These are phyloP conservation scores for Sphecodes monilicornis DNA, from an alignment of 2,888 invertebrate species.

Conservation along the genomic window DNA sequence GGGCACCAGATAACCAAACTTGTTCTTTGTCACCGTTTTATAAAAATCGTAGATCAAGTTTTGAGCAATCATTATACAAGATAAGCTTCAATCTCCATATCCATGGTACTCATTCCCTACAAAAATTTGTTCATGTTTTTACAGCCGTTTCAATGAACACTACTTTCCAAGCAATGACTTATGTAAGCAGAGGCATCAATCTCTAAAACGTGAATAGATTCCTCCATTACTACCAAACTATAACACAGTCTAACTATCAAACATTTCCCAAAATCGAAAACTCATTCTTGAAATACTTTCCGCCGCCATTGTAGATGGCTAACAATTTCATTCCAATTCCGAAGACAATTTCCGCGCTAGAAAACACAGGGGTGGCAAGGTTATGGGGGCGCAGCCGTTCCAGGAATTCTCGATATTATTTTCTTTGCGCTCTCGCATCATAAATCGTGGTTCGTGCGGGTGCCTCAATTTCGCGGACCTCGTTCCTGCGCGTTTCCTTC, in stretches of 20 bases:
- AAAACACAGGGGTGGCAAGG: neutral
- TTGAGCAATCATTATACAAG: too few species aligned
- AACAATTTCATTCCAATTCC: constrained; percentile 20
- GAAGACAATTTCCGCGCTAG: constrained; percentile 4
- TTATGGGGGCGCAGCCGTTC: neutral
- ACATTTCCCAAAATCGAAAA: neutral
- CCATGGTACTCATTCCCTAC: too few species aligned
- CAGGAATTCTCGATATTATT: constrained; percentile 34
- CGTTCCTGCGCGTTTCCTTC: neutral
- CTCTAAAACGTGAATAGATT: too few species aligned
- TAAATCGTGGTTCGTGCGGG: constrained; percentile 32
- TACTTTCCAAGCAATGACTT: too few species aligned
- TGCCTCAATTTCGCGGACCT: constrained; percentile 13
- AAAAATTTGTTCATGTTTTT: too few species aligned
- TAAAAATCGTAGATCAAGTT: too few species aligned
- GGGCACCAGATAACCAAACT: too few species aligned
- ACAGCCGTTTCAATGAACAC: too few species aligned
- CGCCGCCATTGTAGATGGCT: neutral
- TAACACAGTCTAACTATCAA: neutral
- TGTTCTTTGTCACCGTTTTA: too few species aligned
- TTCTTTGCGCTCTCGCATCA: constrained; percentile 25
- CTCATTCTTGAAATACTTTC: neutral
- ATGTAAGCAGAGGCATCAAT: too few species aligned
- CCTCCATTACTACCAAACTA: neutral
- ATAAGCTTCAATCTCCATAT: too few species aligned